Evolutionary conservation across 2,888 invertebrate genomes (phyloP).

Genomic region (Hecatera dysodea): DNA sequence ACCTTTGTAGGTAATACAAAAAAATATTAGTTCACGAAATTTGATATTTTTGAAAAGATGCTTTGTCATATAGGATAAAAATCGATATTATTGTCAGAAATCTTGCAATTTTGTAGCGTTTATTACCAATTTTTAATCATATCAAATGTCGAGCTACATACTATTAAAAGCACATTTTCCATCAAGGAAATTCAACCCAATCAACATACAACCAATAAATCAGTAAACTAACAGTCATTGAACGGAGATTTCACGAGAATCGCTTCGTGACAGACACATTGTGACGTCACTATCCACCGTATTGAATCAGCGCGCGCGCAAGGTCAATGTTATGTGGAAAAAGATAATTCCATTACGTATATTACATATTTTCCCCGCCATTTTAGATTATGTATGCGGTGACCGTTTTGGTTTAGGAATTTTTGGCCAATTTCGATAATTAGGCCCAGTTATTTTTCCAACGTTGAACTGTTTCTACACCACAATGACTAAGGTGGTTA

Average conservation of each 20-base stretch:
- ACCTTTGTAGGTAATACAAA: too few species aligned
- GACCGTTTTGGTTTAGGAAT: constrained; percentile 1
- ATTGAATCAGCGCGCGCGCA: constrained; percentile 72
- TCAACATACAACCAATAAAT: constrained; percentile 1
- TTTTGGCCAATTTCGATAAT: not conserved
- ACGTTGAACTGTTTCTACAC: not conserved
- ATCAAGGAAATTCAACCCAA: constrained; percentile 12
- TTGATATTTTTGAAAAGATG: not conserved
- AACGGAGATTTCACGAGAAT: constrained; percentile 46
- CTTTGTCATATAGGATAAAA: not conserved
- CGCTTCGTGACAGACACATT: constrained; percentile 65
- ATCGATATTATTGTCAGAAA: too few species aligned
- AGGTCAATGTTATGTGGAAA: constrained; percentile 76
- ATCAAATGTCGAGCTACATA: not conserved
- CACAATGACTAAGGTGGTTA: too few species aligned
- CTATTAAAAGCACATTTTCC: not conserved
- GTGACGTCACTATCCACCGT: constrained; percentile 68
- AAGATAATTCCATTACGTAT: constrained; percentile 60
- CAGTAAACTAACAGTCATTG: not conserved
- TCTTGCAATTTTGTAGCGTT: not conserved
- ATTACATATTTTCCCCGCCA: constrained; percentile 30
- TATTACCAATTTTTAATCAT: not conserved
- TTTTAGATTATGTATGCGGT: constrained; percentile 1
- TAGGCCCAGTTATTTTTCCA: not conserved
- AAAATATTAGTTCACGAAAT: too few species aligned